phyloP scores from a whole-genome alignment of 2,888 invertebrate genomes.

The Linyphia triangularis region DNA sequence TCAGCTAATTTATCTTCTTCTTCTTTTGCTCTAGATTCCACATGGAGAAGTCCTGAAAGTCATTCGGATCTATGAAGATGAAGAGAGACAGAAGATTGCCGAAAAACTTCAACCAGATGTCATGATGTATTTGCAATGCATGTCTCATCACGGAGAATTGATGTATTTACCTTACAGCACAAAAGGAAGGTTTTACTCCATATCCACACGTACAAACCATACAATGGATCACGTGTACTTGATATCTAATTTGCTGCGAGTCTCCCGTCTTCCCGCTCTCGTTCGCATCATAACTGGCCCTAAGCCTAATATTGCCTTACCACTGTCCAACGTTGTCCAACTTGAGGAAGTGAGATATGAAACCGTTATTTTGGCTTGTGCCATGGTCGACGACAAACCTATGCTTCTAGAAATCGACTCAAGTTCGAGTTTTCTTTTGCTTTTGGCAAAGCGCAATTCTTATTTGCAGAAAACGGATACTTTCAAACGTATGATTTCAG shows the following conservation, averaged over 20 bases:
- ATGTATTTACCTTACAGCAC: constrained; percentile 63
- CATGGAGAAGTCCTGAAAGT: constrained; percentile 59
- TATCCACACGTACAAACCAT: constrained; percentile 53
- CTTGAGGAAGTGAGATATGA: constrained; percentile 59
- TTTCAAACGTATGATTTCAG: constrained; percentile 50
- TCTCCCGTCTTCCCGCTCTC: constrained; percentile 39
- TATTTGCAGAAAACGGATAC: constrained; percentile 1
- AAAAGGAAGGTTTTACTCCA: constrained; percentile 66
- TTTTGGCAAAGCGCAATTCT: constrained; percentile 41
- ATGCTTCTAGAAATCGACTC: constrained; percentile 64
- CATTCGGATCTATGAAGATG: constrained; percentile 59
- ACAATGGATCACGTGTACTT: constrained; percentile 68
- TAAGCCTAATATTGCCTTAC: constrained; percentile 39
- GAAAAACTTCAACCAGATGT: constrained; percentile 36
- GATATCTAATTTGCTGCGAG: constrained; percentile 52
- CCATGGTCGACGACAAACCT: constrained; percentile 58
- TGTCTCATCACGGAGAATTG: constrained; percentile 58
- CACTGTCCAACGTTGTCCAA: constrained; percentile 57
- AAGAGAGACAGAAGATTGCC: constrained; percentile 35
- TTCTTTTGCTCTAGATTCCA: constrained; percentile 29
- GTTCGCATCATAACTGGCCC: constrained; percentile 58
- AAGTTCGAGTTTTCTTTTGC: constrained; percentile 55
- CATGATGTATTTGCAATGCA: constrained; percentile 70
- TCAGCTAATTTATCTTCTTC: no score
- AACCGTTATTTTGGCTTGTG: constrained; percentile 63